Percentiles rank a stretch among this genome's conserved stretches.
These are phyloP conservation scores for Hyposmocoma kahamanoa DNA, from an alignment of 1,140 invertebrate species.

Conservation along the genomic window DNA sequence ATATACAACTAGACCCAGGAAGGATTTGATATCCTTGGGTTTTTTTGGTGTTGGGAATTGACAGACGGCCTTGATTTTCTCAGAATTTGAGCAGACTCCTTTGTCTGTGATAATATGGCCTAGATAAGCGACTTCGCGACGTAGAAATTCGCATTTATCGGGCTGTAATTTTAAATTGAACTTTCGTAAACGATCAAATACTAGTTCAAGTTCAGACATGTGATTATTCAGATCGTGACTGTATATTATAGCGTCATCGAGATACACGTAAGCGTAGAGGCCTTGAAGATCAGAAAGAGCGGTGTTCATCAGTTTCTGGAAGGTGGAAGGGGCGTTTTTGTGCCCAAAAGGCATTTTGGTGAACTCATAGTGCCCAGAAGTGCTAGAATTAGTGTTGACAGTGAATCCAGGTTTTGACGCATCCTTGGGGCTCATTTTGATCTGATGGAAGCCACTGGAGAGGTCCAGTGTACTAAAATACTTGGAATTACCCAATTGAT, in stretches of 20 bases:
- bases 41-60: slow-evolving; percentile 41
- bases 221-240: slow-evolving; percentile 19
- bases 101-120: slow-evolving; percentile 51
- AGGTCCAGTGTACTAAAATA: slow-evolving; percentile 60
- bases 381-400: slow-evolving; percentile 27
- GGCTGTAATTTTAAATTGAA: slow-evolving; percentile 55
- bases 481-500: slow-evolving; percentile 31
- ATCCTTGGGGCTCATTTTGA: slow-evolving; percentile 36
- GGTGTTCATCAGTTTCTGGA: slow-evolving; percentile 52
- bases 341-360: slow-evolving; percentile 16
- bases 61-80: slow-evolving; percentile 44
- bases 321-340: slow-evolving; percentile 33
- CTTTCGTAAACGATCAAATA: slow-evolving; percentile 40
- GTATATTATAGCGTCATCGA: neutral
- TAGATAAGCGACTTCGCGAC: slow-evolving; percentile 47
- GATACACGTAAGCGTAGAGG: slow-evolving; percentile 7
- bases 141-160: slow-evolving; percentile 59
- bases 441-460: slow-evolving; percentile 60
- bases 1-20: slow-evolving; percentile 35
- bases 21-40: slow-evolving; percentile 44
- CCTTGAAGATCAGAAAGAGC: slow-evolving; percentile 15
- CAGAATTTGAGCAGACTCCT: slow-evolving; percentile 44
- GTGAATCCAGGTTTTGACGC: slow-evolving; percentile 44
- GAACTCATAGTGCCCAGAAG: slow-evolving; percentile 43
- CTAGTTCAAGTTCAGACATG: slow-evolving; percentile 25